These are phyloP conservation scores for Spodoptera frugiperda DNA, from an alignment of 1,140 invertebrate species.

Conservation along the genomic window DNA sequence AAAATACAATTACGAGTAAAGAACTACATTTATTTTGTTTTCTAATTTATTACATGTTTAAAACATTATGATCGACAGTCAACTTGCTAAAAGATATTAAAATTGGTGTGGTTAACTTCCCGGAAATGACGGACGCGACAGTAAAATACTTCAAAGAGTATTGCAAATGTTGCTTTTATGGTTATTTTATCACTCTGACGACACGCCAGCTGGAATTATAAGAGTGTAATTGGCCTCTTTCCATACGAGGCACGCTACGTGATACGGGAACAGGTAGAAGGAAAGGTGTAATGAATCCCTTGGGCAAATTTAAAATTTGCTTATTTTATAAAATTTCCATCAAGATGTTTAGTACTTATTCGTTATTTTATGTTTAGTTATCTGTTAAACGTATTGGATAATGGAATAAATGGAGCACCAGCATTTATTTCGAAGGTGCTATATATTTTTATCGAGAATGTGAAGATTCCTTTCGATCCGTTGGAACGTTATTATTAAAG, in stretches of 20 bases:
- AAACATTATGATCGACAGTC: neutral
- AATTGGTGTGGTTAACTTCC: constrained; percentile 1
- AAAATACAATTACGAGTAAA: neutral
- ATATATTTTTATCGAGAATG: constrained; percentile 36
- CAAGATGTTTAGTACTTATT: neutral
- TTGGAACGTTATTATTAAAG: constrained; percentile 26
- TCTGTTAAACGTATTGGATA: neutral
- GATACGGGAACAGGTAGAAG: constrained; percentile 19
- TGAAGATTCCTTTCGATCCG: constrained; percentile 1
- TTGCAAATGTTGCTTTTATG: neutral
- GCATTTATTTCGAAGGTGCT: constrained; percentile 25
- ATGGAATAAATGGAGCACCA: neutral
- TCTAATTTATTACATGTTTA: neutral
- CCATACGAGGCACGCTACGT: constrained; percentile 1
- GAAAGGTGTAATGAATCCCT: constrained; percentile 17
- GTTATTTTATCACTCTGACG: constrained; percentile 24
- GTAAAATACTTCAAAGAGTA: constrained; percentile 11
- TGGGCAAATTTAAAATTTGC: neutral
- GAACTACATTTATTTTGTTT: neutral
- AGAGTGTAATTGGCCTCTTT: constrained; percentile 26
- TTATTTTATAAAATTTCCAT: too few relatives aligned
- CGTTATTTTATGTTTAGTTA: neutral
- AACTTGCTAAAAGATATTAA: neutral
- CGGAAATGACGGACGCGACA: neutral
- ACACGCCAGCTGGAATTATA: constrained; percentile 37